These are phyloP conservation scores for Lindbergichthys nudifrons DNA, from an alignment of 2,797 vertebrate species.

Conservation along the genomic window DNA sequence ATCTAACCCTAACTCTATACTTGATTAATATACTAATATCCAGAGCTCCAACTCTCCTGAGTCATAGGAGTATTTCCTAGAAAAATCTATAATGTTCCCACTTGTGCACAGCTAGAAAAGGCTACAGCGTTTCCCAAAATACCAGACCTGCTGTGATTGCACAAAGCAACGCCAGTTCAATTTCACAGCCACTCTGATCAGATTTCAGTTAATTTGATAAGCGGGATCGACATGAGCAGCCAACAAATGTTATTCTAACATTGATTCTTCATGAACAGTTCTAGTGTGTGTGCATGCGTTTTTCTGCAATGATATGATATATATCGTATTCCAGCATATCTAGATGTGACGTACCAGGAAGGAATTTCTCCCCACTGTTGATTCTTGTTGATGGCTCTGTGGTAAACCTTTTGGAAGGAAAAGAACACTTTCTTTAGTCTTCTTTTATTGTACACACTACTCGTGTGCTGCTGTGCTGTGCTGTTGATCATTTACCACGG, in stretches of 20 bases:
- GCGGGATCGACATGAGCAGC: constrained; percentile 2
- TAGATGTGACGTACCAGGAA: too few relatives aligned
- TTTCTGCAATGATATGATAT: background rate
- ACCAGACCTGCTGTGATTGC: constrained; percentile 23
- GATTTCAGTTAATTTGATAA: constrained; percentile 29
- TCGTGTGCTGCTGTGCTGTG: too few relatives aligned
- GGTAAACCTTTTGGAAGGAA: too few relatives aligned
- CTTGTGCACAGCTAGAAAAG: constrained; percentile 27
- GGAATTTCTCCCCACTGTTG: too few relatives aligned
- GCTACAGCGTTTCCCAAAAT: background rate
- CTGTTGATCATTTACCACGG: too few relatives aligned
- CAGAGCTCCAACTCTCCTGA: constrained; percentile 6
- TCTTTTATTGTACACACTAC: too few relatives aligned
- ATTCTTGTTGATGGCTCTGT: too few relatives aligned
- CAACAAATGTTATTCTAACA: background rate
- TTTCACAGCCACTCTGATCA: constrained; percentile 4
- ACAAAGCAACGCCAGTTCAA: constrained; percentile 23
- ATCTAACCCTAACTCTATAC: too few relatives aligned
- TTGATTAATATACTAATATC: constrained; percentile 1
- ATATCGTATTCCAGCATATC: too few relatives aligned
- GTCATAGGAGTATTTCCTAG: constrained; percentile 19
- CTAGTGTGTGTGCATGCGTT: background rate
- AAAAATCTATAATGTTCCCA: constrained; percentile 41
- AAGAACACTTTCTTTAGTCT: too few relatives aligned
- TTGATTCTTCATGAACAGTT: constrained; percentile 16